Conservation (phyloP, 2,888 invertebrate species). For the Portevinia maculata region DNA sequence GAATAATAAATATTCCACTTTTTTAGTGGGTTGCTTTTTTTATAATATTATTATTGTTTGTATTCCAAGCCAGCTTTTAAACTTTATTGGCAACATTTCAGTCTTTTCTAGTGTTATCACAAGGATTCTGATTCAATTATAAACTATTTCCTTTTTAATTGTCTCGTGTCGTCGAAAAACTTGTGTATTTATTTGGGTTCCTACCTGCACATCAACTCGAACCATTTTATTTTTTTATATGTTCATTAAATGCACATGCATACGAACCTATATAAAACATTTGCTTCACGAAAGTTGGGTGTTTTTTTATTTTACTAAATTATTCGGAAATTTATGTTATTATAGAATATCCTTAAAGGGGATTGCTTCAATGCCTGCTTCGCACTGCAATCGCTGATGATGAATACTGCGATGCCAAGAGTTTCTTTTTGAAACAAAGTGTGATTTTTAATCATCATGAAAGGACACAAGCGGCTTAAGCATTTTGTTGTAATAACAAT, state of each 20-base stretch:
- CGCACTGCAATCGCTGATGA: too few species aligned
- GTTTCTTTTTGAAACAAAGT: slow-evolving; percentile 21
- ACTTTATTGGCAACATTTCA: slow-evolving; percentile 34
- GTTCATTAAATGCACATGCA: background rate
- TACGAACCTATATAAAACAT: background rate
- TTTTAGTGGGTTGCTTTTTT: too few species aligned
- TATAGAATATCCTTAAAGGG: too few species aligned
- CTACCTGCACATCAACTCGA: background rate
- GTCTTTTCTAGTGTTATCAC: slow-evolving; percentile 21
- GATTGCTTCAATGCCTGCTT: too few species aligned
- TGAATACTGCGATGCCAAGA: slow-evolving; percentile 8
- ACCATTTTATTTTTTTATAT: too few species aligned
- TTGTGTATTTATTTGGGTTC: slow-evolving; percentile 20
- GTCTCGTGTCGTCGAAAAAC: slow-evolving; percentile 28
- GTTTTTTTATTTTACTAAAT: slow-evolving; percentile 16
- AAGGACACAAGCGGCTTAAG: slow-evolving; percentile 18
- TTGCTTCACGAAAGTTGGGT: slow-evolving; percentile 7
- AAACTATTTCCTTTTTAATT: slow-evolving; percentile 31
- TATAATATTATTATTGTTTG: too few species aligned
- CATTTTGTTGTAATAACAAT: slow-evolving; percentile 32
- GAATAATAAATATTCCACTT: too few species aligned
- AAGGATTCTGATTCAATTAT: slow-evolving; percentile 55
- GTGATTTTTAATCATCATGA: slow-evolving; percentile 14
- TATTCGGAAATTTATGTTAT: slow-evolving; percentile 21
- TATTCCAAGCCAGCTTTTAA: slow-evolving; percentile 3